Base-by-base conservation (phyloP, 2,888 invertebrate genomes). In the Branchellion lobata region DNA sequence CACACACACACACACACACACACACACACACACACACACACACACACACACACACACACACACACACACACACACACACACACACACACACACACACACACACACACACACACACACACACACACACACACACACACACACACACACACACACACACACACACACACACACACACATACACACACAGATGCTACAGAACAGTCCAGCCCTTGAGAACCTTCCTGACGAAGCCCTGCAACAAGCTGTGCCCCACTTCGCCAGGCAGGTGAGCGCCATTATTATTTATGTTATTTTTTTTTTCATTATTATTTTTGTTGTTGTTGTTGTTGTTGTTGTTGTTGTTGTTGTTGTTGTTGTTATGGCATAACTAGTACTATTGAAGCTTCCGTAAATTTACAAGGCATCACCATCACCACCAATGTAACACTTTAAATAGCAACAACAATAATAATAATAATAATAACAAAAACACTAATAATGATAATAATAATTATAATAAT, bases 11-110 rank as follows among this genome's bases (percentile, higher is more conserved):
- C 21, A 57, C 57, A 51, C 76, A 31, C 31, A 51, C 76, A 31
- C 57, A 51, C 76, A 31, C 21, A 51, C 76, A 53, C 31, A 18
- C 76, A 53, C 31, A 74, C 76, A 27, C 57, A 53, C 27, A 76
- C 31, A 18, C 76, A 79, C 31, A 53, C 53, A n/a, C 57, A 53
- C 57, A n/a, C 31, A 76, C 57, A 53, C 21, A 57, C 57, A 51
- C 76, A 31, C 31, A 51, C 76, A 31, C 57, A 51, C 76, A 31
- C 21, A 51, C 76, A 53, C 31, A 18, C 76, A 53, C 31, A 74
- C 76, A 27, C 57, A 53, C 27, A 76, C 31, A 18, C 76, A 80
- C 47, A 71, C 78, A 81, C 36, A 75, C 47, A 40, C 24, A 74
- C 74, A 40, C 31, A 74, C 40, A 51, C 47, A 36, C 40, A 74